Base-by-base conservation (phyloP, 2,888 invertebrate genomes). In the Epiblema foenella region DNA sequence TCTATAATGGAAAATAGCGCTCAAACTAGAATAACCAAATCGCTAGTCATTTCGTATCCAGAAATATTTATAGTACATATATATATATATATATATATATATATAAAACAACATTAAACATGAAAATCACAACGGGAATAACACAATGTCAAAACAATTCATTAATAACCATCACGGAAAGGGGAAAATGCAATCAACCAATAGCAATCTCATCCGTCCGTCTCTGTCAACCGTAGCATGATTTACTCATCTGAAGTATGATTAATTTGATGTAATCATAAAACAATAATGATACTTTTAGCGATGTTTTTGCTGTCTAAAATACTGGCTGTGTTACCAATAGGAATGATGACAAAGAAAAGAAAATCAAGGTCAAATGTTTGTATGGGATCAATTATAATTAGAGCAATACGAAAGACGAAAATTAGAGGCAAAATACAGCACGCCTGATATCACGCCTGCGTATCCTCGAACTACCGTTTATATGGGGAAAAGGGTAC, bases 81-180 rank as follows among this genome's bases (percentile, higher is more conserved):
- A 0, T 18, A 8, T 51, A 51, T 18, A 51, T 3, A 1, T 18
- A 49, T 49, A 49, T n/a, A 0, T 51, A 8, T 51, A 18, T 51
- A 18, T 24, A 8, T 18, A 51, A 33, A 46, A 46, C 8, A 46
- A 62, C n/a, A 11, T 4, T n/a, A 29, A 39, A 42, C 46, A 46
- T 42, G 20, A n/a, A 33, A 20, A 51, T 54, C 20, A 0, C 37
- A 51, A 18, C 17, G 18, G 56, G 15, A 56, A 51, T 29, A 64
- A n/a, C 11, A 52, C 39, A 64, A 64, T 11, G 20, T 63, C 37
- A 39, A 18, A 20, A 52, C 63, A 64, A 39, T 63, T 52, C 52
- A 64, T 64, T 52, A 64, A 64, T 63, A 63, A 63, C 37, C 20
- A 64, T 64, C 52, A 15, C 39, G 20, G 39, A 52, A 20, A 52